These are phyloP conservation scores for Drosophila neotestacea DNA, from an alignment of 2,888 invertebrate species.

Conservation along the genomic window DNA sequence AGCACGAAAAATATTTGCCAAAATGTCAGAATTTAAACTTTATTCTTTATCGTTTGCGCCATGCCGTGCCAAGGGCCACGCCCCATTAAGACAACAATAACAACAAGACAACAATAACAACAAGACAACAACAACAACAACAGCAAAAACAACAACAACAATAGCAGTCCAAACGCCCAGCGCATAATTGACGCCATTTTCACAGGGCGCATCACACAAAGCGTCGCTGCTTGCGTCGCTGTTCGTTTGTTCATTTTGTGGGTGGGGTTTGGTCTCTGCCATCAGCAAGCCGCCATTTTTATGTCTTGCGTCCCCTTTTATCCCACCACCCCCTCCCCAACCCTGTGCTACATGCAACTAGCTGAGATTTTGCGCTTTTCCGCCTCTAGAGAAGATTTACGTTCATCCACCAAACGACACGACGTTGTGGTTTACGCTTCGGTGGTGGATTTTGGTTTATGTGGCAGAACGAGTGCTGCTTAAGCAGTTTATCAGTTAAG, in stretches of 20 bases:
- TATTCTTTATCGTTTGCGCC: conserved; percentile 62
- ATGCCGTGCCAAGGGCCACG: conserved; percentile 74
- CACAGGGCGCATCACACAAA: conserved; percentile 38
- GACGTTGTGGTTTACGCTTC: conserved; percentile 13
- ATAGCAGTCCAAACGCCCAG: conserved; percentile 19
- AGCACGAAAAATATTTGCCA: conserved; percentile 78
- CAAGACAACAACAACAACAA: conserved; percentile 8
- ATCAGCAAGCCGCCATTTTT: conserved; percentile 66
- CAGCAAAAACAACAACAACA: conserved; percentile 10
- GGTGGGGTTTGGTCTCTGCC: conserved; percentile 55
- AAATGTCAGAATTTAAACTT: conserved; percentile 81
- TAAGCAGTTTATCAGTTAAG: conserved; percentile 16
- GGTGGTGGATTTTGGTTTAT: conserved; percentile 58
- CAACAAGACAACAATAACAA: conserved; percentile 3
- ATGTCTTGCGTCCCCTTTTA: conserved; percentile 22
- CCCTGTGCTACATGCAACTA: conserved; percentile 27
- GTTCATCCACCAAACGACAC: conserved; percentile 70
- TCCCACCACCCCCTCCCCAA: background rate
- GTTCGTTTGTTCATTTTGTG: conserved; percentile 40
- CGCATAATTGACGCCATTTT: conserved; percentile 77
- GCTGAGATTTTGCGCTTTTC: conserved; percentile 76
- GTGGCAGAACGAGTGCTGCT: conserved; percentile 31
- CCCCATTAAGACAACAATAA: conserved; percentile 40
- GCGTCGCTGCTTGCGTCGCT: conserved; percentile 23
- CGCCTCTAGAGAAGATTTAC: conserved; percentile 62